These are phyloP conservation scores for Brachymystax lenok DNA, from an alignment of 2,797 vertebrate genomes.

Conservation along the genomic window DNA sequence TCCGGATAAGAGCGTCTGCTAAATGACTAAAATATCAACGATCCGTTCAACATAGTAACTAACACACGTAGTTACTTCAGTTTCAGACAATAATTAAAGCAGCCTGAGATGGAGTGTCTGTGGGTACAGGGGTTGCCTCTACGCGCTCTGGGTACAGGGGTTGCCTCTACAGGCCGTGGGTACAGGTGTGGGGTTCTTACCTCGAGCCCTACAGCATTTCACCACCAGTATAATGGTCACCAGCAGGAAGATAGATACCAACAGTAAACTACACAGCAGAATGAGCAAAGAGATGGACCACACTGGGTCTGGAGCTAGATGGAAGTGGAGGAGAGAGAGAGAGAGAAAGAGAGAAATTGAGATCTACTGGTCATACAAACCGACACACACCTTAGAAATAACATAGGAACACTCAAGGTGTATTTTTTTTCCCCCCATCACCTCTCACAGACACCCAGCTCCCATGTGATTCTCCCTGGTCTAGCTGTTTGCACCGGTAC, in stretches of 20 bases:
- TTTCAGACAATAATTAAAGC: no score
- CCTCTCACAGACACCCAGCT: constrained; percentile 17
- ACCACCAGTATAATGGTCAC: neutral
- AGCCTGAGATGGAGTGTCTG: no score
- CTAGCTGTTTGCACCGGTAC: neutral
- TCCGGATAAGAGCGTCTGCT: no score
- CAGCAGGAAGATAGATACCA: neutral
- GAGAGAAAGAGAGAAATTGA: neutral
- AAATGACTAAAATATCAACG: no score
- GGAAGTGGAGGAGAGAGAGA: no score
- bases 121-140: no score
- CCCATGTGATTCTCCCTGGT: neutral
- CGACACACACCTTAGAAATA: no score
- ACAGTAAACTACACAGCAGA: neutral
- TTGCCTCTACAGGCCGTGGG: neutral
- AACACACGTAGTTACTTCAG: no score
- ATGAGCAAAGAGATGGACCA: neutral
- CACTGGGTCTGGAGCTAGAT: neutral
- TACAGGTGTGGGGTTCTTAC: neutral
- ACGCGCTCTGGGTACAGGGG: no score
- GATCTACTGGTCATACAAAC: neutral
- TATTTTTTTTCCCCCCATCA: neutral
- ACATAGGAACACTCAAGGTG: no score
- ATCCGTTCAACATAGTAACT: no score
- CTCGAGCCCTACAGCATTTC: neutral